phyloP scores from a whole-genome alignment of 2,113 vertebrate species.

The Phaethornis superciliosus region DNA sequence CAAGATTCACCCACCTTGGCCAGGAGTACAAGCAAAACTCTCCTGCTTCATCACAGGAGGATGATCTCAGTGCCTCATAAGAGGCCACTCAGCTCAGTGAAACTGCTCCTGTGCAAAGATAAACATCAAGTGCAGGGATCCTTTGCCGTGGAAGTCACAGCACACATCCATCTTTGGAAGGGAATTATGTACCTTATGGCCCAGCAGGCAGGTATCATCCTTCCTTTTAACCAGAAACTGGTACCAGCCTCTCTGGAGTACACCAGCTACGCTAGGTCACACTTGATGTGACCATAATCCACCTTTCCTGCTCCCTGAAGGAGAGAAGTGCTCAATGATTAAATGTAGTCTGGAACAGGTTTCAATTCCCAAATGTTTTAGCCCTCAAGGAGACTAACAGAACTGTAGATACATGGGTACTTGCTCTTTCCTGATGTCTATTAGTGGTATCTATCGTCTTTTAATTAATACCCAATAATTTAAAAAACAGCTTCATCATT shows the following conservation, averaged over 20 bases:
- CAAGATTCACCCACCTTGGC: neutral
- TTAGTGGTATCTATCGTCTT: neutral
- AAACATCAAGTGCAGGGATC: neutral
- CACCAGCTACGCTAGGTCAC: neutral
- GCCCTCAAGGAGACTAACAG: neutral
- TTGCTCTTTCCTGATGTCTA: neutral
- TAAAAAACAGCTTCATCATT: neutral
- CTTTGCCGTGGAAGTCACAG: neutral
- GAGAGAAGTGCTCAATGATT: neutral
- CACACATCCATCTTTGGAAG: neutral
- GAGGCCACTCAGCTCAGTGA: neutral
- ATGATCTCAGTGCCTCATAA: neutral
- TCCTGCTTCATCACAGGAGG: neutral
- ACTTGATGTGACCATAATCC: neutral
- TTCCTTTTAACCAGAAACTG: neutral
- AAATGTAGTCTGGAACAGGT: neutral
- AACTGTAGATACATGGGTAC: neutral
- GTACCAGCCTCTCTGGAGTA: neutral
- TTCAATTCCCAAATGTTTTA: neutral
- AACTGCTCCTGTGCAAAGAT: neutral
- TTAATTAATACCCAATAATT: neutral
- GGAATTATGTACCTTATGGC: neutral
- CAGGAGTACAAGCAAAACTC: neutral
- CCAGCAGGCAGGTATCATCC: neutral
- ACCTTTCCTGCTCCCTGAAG: neutral